Evolutionary conservation across 2,888 invertebrate genomes (phyloP).

Genomic region (Ormyrus thymus): DNA sequence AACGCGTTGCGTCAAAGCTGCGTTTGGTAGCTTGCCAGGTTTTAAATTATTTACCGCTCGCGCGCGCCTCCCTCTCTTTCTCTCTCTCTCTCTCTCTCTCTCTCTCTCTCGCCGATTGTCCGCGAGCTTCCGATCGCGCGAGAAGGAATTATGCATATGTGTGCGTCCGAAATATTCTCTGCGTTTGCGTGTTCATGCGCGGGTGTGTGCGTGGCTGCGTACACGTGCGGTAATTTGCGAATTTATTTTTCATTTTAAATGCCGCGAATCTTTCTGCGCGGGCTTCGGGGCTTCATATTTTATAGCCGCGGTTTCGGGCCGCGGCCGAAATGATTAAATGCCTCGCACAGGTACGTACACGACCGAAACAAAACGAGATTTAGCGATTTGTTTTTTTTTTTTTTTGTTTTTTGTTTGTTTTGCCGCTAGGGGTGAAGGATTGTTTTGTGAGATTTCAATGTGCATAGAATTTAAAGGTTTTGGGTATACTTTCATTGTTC

Average conservation of each 20-base stretch:
- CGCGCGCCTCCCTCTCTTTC: not conserved
- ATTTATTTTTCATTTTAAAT: slow-evolving; percentile 37
- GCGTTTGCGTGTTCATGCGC: not conserved
- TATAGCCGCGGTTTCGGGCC: slow-evolving; percentile 1
- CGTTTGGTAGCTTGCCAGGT: slow-evolving; percentile 47
- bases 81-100: not conserved
- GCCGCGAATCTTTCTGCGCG: slow-evolving; percentile 10
- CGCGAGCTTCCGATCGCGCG: slow-evolving; percentile 11
- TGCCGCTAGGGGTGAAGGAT: too few relatives aligned
- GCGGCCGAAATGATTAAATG: slow-evolving; percentile 9
- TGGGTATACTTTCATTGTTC: too few relatives aligned
- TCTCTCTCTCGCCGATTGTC: slow-evolving; percentile 23
- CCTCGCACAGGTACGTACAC: not conserved
- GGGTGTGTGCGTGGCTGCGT: not conserved
- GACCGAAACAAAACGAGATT: slow-evolving; percentile 5
- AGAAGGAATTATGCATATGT: slow-evolving; percentile 37
- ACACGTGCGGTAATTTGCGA: slow-evolving; percentile 18
- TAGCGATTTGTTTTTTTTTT: not conserved
- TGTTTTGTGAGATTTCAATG: too few relatives aligned
- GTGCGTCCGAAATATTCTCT: not conserved
- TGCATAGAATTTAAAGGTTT: too few relatives aligned
- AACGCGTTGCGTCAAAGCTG: slow-evolving; percentile 41
- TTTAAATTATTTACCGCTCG: slow-evolving; percentile 47
- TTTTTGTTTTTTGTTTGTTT: too few relatives aligned
- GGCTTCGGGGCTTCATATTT: not conserved